Evolutionary conservation across 2,113 vertebrate species (phyloP).

Genomic region (Forbesichthys papilliferus): DNA sequence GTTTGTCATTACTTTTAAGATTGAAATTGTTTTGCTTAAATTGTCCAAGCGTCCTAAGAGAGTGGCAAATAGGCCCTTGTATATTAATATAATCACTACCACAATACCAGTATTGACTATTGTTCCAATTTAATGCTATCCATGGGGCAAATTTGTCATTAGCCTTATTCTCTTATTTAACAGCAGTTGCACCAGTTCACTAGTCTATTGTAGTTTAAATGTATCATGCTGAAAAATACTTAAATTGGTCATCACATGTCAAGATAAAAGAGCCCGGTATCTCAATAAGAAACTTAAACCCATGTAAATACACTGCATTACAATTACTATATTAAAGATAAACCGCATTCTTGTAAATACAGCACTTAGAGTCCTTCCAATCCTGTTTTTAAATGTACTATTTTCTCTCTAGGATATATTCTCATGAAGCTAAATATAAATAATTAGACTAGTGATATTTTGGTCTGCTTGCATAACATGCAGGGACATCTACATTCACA

Average conservation of each 20-base stretch:
- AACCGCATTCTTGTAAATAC: too few species aligned
- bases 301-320: too few species aligned
- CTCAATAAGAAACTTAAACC: background rate
- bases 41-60: too few species aligned
- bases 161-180: background rate
- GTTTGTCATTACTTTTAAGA: slow-evolving; percentile 47
- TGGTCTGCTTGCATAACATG: too few species aligned
- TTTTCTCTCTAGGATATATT: background rate
- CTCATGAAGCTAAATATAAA: too few species aligned
- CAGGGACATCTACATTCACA: too few species aligned
- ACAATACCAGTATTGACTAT: background rate
- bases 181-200: slow-evolving; percentile 5
- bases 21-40: too few species aligned
- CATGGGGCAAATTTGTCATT: background rate
- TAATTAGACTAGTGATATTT: too few species aligned
- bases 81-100: background rate
- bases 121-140: slow-evolving; percentile 6
- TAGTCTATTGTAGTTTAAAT: background rate
- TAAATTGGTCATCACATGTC: background rate
- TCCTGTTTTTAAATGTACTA: background rate
- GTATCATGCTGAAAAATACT: background rate
- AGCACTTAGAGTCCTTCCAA: background rate
- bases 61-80: slow-evolving; percentile 1
- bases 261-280: background rate
- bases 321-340: too few species aligned